Evolutionary conservation across 2,797 vertebrate species (phyloP).

Genomic region (Buceros bicornis): DNA sequence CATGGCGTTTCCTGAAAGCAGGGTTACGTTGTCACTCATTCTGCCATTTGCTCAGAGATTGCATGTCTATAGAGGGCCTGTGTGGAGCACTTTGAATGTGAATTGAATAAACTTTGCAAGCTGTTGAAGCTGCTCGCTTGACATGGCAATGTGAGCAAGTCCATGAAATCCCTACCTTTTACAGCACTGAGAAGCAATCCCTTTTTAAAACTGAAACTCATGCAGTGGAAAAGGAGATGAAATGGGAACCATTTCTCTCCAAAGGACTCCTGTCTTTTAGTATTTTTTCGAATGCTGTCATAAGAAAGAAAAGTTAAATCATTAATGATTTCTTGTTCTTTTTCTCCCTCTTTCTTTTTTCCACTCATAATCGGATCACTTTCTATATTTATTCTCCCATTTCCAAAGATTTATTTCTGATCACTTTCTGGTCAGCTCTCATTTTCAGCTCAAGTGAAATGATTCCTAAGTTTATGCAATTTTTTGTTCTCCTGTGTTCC

Average conservation of each 20-base stretch:
- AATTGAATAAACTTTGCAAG: background rate
- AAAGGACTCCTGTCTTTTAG: background rate
- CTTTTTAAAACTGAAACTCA: background rate
- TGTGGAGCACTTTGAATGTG: background rate
- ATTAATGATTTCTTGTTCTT: background rate
- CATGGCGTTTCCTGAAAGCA: background rate
- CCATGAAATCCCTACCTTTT: background rate
- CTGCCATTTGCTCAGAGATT: background rate
- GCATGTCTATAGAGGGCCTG: background rate
- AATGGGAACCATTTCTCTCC: background rate
- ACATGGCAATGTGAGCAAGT: background rate
- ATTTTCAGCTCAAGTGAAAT: background rate
- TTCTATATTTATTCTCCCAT: background rate
- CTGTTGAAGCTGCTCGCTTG: background rate
- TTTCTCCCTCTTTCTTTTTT: accelerated
- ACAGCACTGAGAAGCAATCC: background rate
- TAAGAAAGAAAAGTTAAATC: background rate
- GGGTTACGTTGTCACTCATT: background rate
- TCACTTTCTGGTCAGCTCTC: background rate
- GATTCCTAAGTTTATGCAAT: background rate
- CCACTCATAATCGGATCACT: background rate
- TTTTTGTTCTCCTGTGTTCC: background rate
- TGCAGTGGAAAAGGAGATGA: background rate
- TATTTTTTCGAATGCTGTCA: background rate
- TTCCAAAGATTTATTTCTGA: background rate